phyloP scores from a whole-genome alignment of 2,113 vertebrate genomes.

The Onychostruthus taczanowskii region DNA sequence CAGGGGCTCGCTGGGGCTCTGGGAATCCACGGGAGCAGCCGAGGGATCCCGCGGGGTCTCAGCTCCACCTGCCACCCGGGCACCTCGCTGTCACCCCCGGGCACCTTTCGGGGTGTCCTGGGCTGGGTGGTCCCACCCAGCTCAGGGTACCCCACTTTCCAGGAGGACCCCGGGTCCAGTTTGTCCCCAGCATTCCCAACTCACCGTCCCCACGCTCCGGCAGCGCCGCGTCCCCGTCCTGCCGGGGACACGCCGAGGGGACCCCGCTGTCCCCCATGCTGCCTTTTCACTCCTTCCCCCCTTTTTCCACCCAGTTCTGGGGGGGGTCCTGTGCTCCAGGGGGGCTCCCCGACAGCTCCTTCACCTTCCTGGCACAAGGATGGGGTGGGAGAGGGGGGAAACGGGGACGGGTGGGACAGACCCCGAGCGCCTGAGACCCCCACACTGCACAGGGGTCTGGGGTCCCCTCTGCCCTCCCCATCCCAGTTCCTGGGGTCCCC shows the following conservation, averaged over 20 bases:
- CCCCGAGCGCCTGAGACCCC: neutral
- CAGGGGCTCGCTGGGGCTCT: constrained; percentile 76
- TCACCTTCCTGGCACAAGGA: neutral
- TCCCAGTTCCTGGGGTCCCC: neutral
- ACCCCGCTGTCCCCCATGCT: neutral
- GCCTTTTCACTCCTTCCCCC: too few species aligned
- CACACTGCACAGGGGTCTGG: neutral
- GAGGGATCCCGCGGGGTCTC: constrained; percentile 33
- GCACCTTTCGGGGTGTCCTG: fast-evolving
- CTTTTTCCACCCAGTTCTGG: neutral
- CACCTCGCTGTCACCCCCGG: fast-evolving
- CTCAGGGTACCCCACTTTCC: fast-evolving
- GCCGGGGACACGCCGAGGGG: neutral
- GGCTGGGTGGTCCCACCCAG: neutral
- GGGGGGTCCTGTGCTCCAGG: too few species aligned
- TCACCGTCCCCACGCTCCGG: neutral
- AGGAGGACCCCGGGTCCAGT: neutral
- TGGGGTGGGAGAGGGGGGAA: neutral
- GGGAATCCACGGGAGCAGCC: constrained; percentile 75
- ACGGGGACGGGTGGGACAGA: fast-evolving
- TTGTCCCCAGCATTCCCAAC: neutral
- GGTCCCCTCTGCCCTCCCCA: neutral
- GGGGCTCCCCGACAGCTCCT: neutral
- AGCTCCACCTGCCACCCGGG: neutral
- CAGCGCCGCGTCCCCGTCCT: fast-evolving